Percentiles rank a stretch among this genome's conserved stretches.
These are phyloP conservation scores for Pelusios castaneus DNA, from an alignment of 2,113 vertebrate genomes.

Conservation along the genomic window DNA sequence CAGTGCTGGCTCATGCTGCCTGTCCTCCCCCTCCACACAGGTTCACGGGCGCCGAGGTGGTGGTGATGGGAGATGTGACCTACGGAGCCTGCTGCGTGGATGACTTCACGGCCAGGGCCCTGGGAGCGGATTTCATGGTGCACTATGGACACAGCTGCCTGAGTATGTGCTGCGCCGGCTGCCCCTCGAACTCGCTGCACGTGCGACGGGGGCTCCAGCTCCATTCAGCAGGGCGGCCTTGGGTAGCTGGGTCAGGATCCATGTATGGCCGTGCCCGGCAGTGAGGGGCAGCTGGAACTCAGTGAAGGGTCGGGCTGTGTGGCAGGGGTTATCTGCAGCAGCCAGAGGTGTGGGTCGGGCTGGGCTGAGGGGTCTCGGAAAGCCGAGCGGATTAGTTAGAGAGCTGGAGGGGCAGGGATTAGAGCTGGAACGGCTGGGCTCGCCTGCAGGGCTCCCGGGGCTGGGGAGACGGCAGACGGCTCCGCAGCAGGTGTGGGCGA, in stretches of 20 bases:
- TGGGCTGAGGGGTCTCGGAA: too few species aligned
- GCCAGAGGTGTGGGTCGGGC: too few species aligned
- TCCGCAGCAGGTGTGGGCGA: too few species aligned
- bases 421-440: too few species aligned
- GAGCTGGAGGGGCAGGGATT: too few species aligned
- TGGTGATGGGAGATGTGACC: conserved; percentile 98
- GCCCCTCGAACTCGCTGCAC: background rate
- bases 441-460: too few species aligned
- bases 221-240: too few species aligned
- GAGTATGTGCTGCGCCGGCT: conserved; percentile 75
- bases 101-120: conserved; percentile 92
- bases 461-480: too few species aligned
- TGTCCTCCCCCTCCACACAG: conserved; percentile 63
- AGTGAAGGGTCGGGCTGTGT: too few species aligned
- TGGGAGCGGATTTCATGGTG: conserved; percentile 97
- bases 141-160: conserved; percentile 99
- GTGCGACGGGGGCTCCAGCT: background rate
- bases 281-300: background rate
- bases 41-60: conserved; percentile 90
- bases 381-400: too few species aligned
- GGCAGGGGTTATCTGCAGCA: too few species aligned
- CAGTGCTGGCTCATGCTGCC: background rate
- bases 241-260: background rate
- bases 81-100: conserved; percentile 98
- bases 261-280: too few species aligned